Evolutionary conservation across 1,140 invertebrate species (phyloP).

Genomic region (Penaeus japonicus): DNA sequence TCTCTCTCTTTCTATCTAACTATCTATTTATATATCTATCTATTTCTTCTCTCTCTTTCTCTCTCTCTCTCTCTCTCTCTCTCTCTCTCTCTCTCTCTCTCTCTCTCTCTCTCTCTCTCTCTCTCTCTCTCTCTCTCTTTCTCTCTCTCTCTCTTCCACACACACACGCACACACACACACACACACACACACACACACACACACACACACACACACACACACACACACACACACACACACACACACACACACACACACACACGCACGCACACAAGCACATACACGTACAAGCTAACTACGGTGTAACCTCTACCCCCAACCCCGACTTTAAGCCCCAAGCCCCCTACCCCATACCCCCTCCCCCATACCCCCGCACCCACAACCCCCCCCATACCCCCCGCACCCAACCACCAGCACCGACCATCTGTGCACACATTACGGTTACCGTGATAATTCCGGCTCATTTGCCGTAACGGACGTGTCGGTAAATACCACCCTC

Average conservation of each 20-base stretch:
- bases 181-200: conserved; percentile 36
- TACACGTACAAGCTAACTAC: too few species aligned
- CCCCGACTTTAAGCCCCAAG: too few species aligned
- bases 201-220: conserved; percentile 36
- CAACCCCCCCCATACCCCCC: too few species aligned
- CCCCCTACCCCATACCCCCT: too few species aligned
- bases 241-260: conserved; percentile 17
- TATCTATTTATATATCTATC: neutral
- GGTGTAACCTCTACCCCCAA: too few species aligned
- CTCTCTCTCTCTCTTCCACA: neutral
- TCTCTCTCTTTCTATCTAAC: conserved; percentile 2
- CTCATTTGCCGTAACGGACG: too few species aligned
- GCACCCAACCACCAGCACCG: too few species aligned
- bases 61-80: neutral
- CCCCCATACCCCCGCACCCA: too few species aligned
- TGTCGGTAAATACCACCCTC: too few species aligned
- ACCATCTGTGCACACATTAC: too few species aligned
- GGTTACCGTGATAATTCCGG: too few species aligned
- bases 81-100: conserved; percentile 13
- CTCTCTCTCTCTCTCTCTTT: neutral
- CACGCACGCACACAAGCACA: too few species aligned
- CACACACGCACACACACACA: conserved; percentile 11
- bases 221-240: conserved; percentile 32
- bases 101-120: conserved; percentile 20
- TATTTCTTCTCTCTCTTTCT: neutral